Percentiles rank a stretch among this genome's conserved stretches.
Evolutionary conservation across 2,797 vertebrate genomes (phyloP).

Genomic region (Chaetophractus vellerosus): DNA sequence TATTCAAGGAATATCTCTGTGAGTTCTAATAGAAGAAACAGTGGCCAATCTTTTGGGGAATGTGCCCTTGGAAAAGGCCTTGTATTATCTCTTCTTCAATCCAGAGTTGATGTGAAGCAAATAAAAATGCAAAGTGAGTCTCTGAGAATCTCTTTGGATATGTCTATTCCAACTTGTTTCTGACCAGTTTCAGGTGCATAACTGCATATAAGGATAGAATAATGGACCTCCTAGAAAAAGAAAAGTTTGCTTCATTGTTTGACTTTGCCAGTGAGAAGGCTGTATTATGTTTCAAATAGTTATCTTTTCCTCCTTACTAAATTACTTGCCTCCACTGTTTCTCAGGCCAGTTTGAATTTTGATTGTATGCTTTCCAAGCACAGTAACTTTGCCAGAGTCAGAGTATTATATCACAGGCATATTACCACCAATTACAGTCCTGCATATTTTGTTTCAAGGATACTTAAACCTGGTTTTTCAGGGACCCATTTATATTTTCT

Average conservation of each 20-base stretch:
- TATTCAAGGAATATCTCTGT: conserved; percentile 50
- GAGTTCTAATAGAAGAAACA: conserved; percentile 34
- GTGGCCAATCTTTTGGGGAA: not conserved
- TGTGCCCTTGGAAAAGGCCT: not conserved
- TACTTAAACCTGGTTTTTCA: conserved; percentile 78
- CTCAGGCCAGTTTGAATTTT: conserved; percentile 85
- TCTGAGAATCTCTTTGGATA: conserved; percentile 25
- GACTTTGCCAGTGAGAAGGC: conserved; percentile 78
- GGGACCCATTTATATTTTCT: conserved; percentile 69
- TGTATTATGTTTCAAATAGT: conserved; percentile 79
- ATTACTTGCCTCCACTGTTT: conserved; percentile 82
- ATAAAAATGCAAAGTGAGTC: conserved; percentile 35
- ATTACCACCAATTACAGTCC: conserved; percentile 78
- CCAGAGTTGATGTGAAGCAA: conserved; percentile 22
- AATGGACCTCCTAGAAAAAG: conserved; percentile 65
- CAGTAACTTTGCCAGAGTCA: conserved; percentile 72
- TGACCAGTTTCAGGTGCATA: conserved; percentile 22
- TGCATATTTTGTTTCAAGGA: conserved; percentile 81
- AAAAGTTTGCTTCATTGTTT: conserved; percentile 71
- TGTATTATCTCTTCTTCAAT: conserved; percentile 47
- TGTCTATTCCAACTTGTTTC: conserved; percentile 57
- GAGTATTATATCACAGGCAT: conserved; percentile 78
- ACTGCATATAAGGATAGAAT: not conserved
- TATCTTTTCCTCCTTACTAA: conserved; percentile 78
- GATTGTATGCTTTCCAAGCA: conserved; percentile 84